Base-by-base conservation (phyloP, 23 tunicate species). In the Clavelina lepadiformis region DNA sequence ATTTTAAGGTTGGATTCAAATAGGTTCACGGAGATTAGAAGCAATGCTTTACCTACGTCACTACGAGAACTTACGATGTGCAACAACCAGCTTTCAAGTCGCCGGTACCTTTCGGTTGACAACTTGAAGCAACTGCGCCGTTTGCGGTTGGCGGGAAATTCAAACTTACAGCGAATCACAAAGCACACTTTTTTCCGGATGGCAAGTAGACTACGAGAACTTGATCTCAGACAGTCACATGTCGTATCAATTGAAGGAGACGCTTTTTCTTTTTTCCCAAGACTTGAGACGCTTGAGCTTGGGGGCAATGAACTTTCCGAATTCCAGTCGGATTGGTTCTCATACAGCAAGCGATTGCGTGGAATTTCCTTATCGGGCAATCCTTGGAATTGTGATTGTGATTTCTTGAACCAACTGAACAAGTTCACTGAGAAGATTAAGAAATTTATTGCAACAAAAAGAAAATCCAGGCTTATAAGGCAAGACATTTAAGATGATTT, bases 301-400 rank as follows among this genome's bases (percentile, higher is more conserved):
- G 31, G 61, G 5, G 34, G 74, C 0, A 82, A 82, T 47, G 35
- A 65, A 28, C 21, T 82, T 46, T 19, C 28, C 1, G 11, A 23
- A 0, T 82, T 63, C 46, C 50, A 73, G 0, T 33, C 57, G 3
- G 57, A 57, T 8, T 82, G 89, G 89, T 66, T 82, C 3, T 44
- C 28, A 1, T 28, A 57, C 29, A 82, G 67, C 59, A 24, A 33
- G 58, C 58, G 57, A 31, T 35, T 82, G 8, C 30, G 67, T 21
- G 29, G 68, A 19, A 37, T 82, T n/a, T 27, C 34, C 24, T 24
- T 82, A 11, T 28, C 79, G 3, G 56, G 46, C 21, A 82, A 82
- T 46, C 68, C 80, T 15, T 82, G 78, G 78, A 22, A 44, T 13
- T 82, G 89, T 30, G 65, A 58, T 44, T 82, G 89, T 28, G 13